These are phyloP conservation scores for Pipa parva DNA, from an alignment of 2,113 vertebrate species.

Conservation along the genomic window DNA sequence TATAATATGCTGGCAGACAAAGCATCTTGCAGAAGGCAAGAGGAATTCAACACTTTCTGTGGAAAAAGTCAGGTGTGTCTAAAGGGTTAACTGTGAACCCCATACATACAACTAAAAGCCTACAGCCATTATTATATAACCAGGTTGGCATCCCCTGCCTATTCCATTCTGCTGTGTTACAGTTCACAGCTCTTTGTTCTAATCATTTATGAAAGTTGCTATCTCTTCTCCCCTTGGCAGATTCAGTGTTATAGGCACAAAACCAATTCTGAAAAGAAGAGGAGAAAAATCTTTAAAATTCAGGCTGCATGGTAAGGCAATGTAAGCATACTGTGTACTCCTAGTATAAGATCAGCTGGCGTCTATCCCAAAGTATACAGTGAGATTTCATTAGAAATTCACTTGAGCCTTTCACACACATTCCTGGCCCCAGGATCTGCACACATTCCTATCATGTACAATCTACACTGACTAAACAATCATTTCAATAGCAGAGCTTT, in stretches of 20 bases:
- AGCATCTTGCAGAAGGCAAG: too few relatives aligned
- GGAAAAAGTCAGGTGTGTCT: too few relatives aligned
- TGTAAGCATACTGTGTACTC: not conserved
- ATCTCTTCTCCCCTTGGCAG: conserved; percentile 13
- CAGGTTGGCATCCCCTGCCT: conserved; percentile 12
- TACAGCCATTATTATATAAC: conserved; percentile 29
- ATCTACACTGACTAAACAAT: conserved; percentile 21
- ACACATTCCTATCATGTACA: conserved; percentile 26
- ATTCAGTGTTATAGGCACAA: not conserved
- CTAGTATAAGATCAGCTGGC: conserved; percentile 28
- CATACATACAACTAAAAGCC: not conserved
- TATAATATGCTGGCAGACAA: too few relatives aligned
- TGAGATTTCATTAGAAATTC: conserved; percentile 27
- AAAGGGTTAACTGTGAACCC: not conserved
- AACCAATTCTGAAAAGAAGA: not conserved
- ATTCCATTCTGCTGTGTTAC: conserved; percentile 16
- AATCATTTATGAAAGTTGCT: conserved; percentile 27
- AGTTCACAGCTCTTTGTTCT: conserved; percentile 9
- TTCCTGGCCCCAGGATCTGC: conserved; percentile 10
- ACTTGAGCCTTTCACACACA: conserved; percentile 8
- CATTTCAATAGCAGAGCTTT: conserved; percentile 10
- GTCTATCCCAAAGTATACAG: conserved; percentile 6
- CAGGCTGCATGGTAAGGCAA: not conserved
- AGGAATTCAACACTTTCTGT: too few relatives aligned
- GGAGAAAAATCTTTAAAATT: not conserved